Conservation (phyloP, 2,888 invertebrate species). For the Thyatira batis region DNA sequence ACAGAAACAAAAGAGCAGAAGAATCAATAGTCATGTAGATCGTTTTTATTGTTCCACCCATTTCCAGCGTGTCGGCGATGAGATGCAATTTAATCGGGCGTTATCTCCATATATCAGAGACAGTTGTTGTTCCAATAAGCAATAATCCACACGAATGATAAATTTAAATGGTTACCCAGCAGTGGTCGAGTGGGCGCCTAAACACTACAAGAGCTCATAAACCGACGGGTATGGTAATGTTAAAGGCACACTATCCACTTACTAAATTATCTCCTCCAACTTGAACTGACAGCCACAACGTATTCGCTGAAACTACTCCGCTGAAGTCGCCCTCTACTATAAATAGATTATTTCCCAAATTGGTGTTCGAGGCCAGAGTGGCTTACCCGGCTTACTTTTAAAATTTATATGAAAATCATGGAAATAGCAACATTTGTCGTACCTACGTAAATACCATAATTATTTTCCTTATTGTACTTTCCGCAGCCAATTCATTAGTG, state of each 20-base stretch:
- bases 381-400: not conserved
- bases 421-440: not conserved
- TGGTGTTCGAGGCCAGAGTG: not conserved
- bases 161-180: conserved; percentile 68
- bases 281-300: conserved; percentile 53
- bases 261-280: conserved; percentile 55
- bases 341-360: not conserved
- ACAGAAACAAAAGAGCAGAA: not conserved
- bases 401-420: not conserved
- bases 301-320: conserved; percentile 46
- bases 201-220: conserved; percentile 77
- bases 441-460: not conserved
- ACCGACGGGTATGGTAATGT: conserved; percentile 78
- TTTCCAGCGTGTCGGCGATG: conserved; percentile 9
- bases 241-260: conserved; percentile 55
- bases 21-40: not conserved
- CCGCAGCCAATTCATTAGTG: not conserved
- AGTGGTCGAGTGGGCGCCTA: conserved; percentile 76
- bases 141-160: conserved; percentile 74
- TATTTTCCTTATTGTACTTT: not conserved
- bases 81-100: conserved; percentile 29
- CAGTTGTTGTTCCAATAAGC: conserved; percentile 71
- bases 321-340: conserved; percentile 19
- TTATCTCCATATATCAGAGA: conserved; percentile 63
- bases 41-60: conserved; percentile 8